These are phyloP conservation scores for Pungitius pungitius DNA, from an alignment of 2,113 vertebrate genomes.

Conservation along the genomic window DNA sequence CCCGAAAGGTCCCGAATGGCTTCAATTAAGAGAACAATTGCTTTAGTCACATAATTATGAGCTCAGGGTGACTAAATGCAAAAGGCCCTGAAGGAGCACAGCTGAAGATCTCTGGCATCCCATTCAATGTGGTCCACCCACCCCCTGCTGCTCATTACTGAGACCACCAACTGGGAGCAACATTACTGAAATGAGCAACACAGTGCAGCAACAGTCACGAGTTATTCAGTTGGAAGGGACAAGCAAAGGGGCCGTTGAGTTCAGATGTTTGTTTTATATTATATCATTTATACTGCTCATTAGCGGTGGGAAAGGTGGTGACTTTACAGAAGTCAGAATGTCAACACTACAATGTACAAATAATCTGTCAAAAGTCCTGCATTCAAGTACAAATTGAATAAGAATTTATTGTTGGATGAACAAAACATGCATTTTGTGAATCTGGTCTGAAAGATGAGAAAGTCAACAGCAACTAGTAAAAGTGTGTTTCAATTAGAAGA, in stretches of 20 bases:
- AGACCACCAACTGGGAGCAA: slow-evolving; percentile 75
- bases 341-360: neutral
- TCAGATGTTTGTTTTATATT: neutral
- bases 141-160: slow-evolving; percentile 66
- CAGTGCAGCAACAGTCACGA: slow-evolving; percentile 23
- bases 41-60: slow-evolving; percentile 84
- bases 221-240: slow-evolving; percentile 35
- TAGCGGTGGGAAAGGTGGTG: neutral
- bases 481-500: neutral
- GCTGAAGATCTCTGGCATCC: slow-evolving; percentile 79
- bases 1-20: slow-evolving; percentile 64
- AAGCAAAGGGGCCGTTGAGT: slow-evolving; percentile 1
- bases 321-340: neutral
- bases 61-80: slow-evolving; percentile 79
- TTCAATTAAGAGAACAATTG: slow-evolving; percentile 84
- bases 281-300: neutral
- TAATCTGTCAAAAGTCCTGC: neutral
- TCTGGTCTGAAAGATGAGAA: neutral
- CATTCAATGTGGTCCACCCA: slow-evolving; percentile 65
- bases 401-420: neutral
- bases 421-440: neutral
- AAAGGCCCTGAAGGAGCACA: slow-evolving; percentile 77
- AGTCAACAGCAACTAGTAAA: neutral
- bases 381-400: neutral
- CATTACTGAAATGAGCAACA: slow-evolving; percentile 63